Evolutionary conservation across 2,797 vertebrate species (phyloP).

Genomic region (Pipistrellus pipistrellus): DNA sequence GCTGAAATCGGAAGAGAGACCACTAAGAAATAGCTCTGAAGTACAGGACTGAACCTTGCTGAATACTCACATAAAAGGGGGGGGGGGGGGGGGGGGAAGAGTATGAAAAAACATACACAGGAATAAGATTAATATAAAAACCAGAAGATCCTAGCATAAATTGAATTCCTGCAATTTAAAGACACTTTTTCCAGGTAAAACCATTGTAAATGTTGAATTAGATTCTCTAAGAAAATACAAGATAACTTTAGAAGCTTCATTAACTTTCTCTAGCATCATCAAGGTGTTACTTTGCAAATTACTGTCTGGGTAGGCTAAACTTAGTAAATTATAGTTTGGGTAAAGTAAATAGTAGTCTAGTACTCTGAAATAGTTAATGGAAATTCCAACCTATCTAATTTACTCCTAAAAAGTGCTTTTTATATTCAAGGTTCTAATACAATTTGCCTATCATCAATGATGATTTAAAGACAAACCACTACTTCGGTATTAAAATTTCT

Average conservation of each 20-base stretch:
- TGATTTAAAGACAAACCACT: conserved; percentile 43
- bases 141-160: neutral
- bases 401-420: conserved; percentile 51
- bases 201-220: neutral
- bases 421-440: neutral
- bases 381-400: conserved; percentile 68
- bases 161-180: neutral
- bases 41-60: too few relatives aligned
- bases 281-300: conserved; percentile 74
- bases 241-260: conserved; percentile 15
- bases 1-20: neutral
- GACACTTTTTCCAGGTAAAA: neutral
- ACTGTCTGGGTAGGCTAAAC: conserved; percentile 65
- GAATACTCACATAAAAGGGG: neutral
- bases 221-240: conserved; percentile 45
- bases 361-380: conserved; percentile 70
- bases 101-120: neutral
- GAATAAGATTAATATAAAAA: neutral
- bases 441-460: neutral
- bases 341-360: conserved; percentile 62
- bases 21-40: neutral
- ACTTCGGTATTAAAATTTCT: conserved; percentile 23
- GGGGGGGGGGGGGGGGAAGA: too few relatives aligned
- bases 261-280: conserved; percentile 72
- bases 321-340: conserved; percentile 71